phyloP scores from a whole-genome alignment of 92 coral and sea anemone genomes.

The Heteractis magnifica region DNA sequence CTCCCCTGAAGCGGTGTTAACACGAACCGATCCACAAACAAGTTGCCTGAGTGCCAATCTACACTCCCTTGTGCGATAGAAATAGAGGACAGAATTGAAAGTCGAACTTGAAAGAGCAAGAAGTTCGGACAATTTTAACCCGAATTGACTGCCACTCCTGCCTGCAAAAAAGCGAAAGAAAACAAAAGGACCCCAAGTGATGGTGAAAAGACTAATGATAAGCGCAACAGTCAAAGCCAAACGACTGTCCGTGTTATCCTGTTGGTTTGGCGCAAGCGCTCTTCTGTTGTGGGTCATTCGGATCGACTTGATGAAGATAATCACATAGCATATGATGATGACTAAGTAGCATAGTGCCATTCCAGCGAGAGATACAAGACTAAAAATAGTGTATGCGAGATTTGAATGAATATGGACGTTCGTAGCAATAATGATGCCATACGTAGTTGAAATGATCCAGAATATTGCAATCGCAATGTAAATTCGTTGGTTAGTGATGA shows the following conservation, averaged over 20 bases:
- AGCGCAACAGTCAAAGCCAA: slow-evolving; percentile 21
- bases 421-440: slow-evolving; percentile 14
- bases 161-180: slow-evolving; percentile 9
- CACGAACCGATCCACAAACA: background rate
- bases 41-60: slow-evolving; percentile 1
- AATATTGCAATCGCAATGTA: background rate
- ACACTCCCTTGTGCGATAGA: slow-evolving; percentile 23
- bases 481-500: slow-evolving; percentile 1
- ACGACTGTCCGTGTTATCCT: slow-evolving; percentile 6
- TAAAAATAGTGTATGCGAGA: background rate
- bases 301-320: slow-evolving; percentile 14
- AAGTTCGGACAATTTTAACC: slow-evolving; percentile 8
- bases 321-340: slow-evolving; percentile 1
- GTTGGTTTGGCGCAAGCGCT: slow-evolving; percentile 6
- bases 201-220: slow-evolving; percentile 10
- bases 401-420: slow-evolving; percentile 6
- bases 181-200: slow-evolving; percentile 23
- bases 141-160: background rate
- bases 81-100: slow-evolving; percentile 16
- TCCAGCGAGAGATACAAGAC: background rate
- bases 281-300: background rate
- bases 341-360: slow-evolving; percentile 4
- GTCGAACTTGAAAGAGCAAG: slow-evolving; percentile 23
- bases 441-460: slow-evolving; percentile 4
- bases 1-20: background rate